Base-by-base conservation (phyloP, 2,113 vertebrate genomes). In the Todiramphus chloris region DNA sequence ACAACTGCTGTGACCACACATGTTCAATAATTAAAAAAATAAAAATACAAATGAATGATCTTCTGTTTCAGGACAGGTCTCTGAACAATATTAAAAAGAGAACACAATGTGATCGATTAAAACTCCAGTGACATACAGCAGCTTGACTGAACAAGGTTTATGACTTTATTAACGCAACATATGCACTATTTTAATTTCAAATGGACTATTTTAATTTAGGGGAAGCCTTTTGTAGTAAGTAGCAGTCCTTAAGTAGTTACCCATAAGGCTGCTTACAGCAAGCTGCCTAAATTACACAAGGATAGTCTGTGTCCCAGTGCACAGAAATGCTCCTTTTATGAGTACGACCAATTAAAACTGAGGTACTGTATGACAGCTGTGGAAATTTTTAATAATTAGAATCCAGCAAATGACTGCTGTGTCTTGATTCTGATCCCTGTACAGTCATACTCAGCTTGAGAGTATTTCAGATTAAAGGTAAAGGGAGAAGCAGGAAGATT, bases 371-470 rank as follows among this genome's bases (percentile, higher is more conserved):
- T 80, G 75, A 92, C 92, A 95, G 60, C 46, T 83, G 33, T 93
- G 83, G 64, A 96, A 93, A 95, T 87, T 87, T 16, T 58, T 90
- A 68, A 86, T 78, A 83, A 92, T 64, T 89, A 90, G 76, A 93
- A 87, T 48, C 24, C 83, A 84, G 51, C 25, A 92, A 93, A 86
- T 89, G 23, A 50, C 27, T 94, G 25, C 48, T 95, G 21, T 67
- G 15, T 83, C 79, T 81, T 75, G 76, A 72, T 74, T 95, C 43
- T 86, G 39, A 86, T 93, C 76, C 39, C 60, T 72, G 24, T 60
- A 51, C 27, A 64, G 83, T 51, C 37, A 21, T 77, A 50, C 5
- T 68, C 37, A 50, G 11, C 13, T 80, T 76, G 41, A 63, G 37
- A 83, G 16, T 51, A 44, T 68, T 90, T 67, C 64, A 81, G 17